phyloP scores from a whole-genome alignment of 2,113 vertebrate genomes.

The Sarotherodon lohbergeri region DNA sequence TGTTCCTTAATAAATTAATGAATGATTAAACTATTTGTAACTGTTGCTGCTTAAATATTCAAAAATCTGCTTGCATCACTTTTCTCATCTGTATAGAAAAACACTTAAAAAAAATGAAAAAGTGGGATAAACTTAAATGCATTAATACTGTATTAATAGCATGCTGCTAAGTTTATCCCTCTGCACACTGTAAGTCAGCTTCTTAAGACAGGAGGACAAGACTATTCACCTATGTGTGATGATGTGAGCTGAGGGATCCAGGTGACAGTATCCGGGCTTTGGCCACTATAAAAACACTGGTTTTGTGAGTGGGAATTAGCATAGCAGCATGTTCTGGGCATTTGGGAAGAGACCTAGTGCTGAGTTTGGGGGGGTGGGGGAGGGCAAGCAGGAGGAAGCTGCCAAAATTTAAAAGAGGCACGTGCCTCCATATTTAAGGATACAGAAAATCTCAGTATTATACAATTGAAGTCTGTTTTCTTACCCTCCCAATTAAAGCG shows the following conservation, averaged over 20 bases:
- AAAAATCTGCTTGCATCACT: background rate
- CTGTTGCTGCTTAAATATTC: background rate
- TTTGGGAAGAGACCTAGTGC: slow-evolving; percentile 41
- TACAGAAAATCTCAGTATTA: background rate
- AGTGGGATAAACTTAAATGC: background rate
- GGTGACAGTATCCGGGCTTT: slow-evolving; percentile 22
- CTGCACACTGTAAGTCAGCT: background rate
- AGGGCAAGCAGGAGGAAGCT: background rate
- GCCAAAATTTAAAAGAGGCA: background rate
- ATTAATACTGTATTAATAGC: background rate
- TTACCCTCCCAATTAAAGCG: background rate
- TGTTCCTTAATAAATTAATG: background rate
- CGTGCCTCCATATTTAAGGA: background rate
- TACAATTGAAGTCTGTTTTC: background rate
- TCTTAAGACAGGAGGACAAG: background rate
- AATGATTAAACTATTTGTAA: background rate
- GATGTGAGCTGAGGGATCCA: slow-evolving; percentile 1
- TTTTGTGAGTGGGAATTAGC: slow-evolving; percentile 47
- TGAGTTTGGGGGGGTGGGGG: background rate
- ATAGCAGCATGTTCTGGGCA: slow-evolving; percentile 33
- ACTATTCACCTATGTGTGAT: background rate
- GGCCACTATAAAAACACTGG: slow-evolving; percentile 2
- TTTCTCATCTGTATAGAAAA: background rate
- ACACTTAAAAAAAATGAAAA: background rate
- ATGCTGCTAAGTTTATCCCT: background rate